Base-by-base conservation (phyloP, 2,888 invertebrate species). In the Orthosia incerta region DNA sequence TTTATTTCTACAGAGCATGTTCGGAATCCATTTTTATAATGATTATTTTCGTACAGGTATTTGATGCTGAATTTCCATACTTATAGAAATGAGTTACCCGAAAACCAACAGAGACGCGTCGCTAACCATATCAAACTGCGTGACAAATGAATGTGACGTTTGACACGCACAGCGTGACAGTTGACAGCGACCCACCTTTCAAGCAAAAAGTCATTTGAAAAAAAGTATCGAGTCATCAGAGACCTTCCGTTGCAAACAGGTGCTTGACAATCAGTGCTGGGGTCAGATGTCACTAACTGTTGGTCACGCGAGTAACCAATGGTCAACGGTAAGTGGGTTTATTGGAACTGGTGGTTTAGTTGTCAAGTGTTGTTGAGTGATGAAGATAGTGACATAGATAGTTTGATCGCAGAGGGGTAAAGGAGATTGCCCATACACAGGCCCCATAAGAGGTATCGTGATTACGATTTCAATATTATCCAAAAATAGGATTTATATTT, bases 281-380 rank as follows among this genome's bases (percentile, higher is more conserved):
- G 82, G 79, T 85, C 74, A 79, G 0, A 76, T 81, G 87, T 89
- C 86, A 81, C 84, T 87, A 89, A 91, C 90, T 74, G 89, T 71
- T 68, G 84, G 88, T 87, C 87, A 89, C 86, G 75, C 74, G 50
- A 73, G 16, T 0, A 18, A 31, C 5, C 11, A 4, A 50, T 39
- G 50, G 55, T 51, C 15, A 61, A 13, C 16, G 20, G 59, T 48
- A 15, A 16, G 15, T 53, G 1, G 4, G 4, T 3, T 4, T 39
- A 48, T 31, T 46, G 11, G 31, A 46, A 61, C 12, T 39, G 3
- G 2, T 4, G 5, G 20, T 4, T 45, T 59, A 5, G 18, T 13
- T 59, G 39, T 57, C 26, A 9, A 26, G 9, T 56, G 3, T 26
- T 1, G 26, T 18, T 18, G 5, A 31, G 31, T 31, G 31, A 5